These are phyloP conservation scores for Heliconius hermathena DNA, from an alignment of 1,140 invertebrate species.

Conservation along the genomic window DNA sequence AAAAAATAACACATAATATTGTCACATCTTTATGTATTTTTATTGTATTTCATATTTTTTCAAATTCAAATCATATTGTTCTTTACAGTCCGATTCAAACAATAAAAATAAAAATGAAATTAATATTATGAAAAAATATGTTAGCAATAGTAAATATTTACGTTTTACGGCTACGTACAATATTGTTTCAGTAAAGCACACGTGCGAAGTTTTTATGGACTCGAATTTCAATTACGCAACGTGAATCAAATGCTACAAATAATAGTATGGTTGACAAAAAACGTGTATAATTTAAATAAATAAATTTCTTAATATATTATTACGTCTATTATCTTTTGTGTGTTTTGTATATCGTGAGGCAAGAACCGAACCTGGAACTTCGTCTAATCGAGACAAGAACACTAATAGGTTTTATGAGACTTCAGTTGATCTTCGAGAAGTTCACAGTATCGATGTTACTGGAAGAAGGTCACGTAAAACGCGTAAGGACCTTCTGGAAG, in stretches of 20 bases:
- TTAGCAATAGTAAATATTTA: background rate
- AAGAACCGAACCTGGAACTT: too few relatives aligned
- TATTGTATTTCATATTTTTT: background rate
- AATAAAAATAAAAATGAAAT: conserved; percentile 9
- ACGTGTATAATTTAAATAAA: background rate
- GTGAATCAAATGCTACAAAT: conserved; percentile 29
- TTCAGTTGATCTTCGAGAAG: too few relatives aligned
- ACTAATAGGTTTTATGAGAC: too few relatives aligned
- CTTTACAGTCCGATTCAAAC: background rate
- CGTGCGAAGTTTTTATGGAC: conserved; percentile 29
- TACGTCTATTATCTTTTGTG: too few relatives aligned
- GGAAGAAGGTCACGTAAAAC: background rate
- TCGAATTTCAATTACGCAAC: conserved; percentile 22
- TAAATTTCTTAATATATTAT: background rate
- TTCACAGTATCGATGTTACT: background rate
- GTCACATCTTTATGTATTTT: background rate
- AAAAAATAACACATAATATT: background rate
- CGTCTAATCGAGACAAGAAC: too few relatives aligned
- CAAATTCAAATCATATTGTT: background rate
- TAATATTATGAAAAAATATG: conserved; percentile 16
- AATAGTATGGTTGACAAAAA: conserved; percentile 20
- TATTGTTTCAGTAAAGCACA: conserved; percentile 28
- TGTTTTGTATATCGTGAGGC: too few relatives aligned
- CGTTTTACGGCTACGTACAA: background rate
- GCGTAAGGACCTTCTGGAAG: background rate